Evolutionary conservation across 2,888 invertebrate species (phyloP), one percentile per base, ranked within the genome.

Genomic region (Papilio demoleus): DNA sequence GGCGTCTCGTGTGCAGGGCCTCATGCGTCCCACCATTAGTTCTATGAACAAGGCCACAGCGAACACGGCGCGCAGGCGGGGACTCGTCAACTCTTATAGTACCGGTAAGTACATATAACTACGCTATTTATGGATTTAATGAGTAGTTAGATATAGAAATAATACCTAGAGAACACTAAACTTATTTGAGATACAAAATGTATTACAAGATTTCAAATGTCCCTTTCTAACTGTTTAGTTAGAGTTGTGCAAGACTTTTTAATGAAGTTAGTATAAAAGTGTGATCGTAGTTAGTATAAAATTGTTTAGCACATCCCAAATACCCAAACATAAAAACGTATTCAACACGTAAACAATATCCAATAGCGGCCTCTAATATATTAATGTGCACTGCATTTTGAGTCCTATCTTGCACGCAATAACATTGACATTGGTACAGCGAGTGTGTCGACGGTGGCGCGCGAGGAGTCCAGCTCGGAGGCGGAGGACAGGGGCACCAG

Each of bases 391-490:
- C 70, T 67, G 70, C 72, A 65, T 71, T 68, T 65, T 71, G 61
- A 34, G n/a, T 64, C 73, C 62, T 74, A 77, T 73, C 70, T 24
- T 22, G 59, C 77, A 76, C 74, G 65, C 62, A 31, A 24, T 70
- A 65, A 69, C 67, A 62, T 56, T 60, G 56, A 70, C 70, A 70
- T 71, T 76, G 61, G 53, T 74, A 66, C 86, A 95, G 95, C 95
- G 83, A 95, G 95, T 85, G 90, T 96, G 74, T 94, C 94, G 77
- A 94, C 94, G 72, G 94, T 94, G n/a, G 95, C 94, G 12, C 95
- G 95, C 74, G 97, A 97, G 83, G 97, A 97, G 87, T 96, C 96
- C 61, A 97, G 96, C 77, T 97, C 97, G 0, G 97, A 97, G 81
- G 84, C 88, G 0, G 94, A 94, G 67, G 88, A 82, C 59, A 65